Base-by-base conservation (phyloP, 2,888 invertebrate species). In the Ophioninae sp. region DNA sequence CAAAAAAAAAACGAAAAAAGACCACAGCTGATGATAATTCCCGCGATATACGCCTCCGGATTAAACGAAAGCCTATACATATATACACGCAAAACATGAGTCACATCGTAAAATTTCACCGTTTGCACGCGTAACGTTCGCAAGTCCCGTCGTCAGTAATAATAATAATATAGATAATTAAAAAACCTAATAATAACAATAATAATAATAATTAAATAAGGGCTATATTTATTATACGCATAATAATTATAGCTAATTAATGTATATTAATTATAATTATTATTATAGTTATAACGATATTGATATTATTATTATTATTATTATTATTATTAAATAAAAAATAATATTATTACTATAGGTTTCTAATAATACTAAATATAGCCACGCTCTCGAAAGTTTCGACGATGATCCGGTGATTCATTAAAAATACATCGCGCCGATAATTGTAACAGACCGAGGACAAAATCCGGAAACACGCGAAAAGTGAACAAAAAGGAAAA, bases 31-130 rank as follows among this genome's bases (percentile, higher is more conserved):
- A 20, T n/a, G 20, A 59, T 6, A 59, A 59, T 59, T 59, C n/a
- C 71, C 65, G 58, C 71, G 61, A 65, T 44, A 44, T 51, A 37
- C 39, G 75, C 67, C 58, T 67, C 67, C 30, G 37, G 39, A 10
- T 51, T 9, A 41, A 68, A 68, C n/a, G 10, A 64, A 44, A 77
- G 76, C 67, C 59, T 61, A 59, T 69, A 77, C 22, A 22, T 37
- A 63, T 44, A 9, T 44, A 44, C 44, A 44, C 44, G 44, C 44
- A 44, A 44, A 44, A 44, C 44, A 44, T 44, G 58, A 37, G 22
- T 59, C 58, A 17, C n/a, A 72, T 39, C 59, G 30, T 58, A 61
- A 72, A 39, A 30, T 61, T 59, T n/a, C 58, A 22, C 76, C 30
- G 56, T 41, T 23, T n/a, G 22, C 22, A n/a, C n/a, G 8, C 59